Base-by-base conservation (phyloP, 2,888 invertebrate species). In the Epinotia brunnichana region DNA sequence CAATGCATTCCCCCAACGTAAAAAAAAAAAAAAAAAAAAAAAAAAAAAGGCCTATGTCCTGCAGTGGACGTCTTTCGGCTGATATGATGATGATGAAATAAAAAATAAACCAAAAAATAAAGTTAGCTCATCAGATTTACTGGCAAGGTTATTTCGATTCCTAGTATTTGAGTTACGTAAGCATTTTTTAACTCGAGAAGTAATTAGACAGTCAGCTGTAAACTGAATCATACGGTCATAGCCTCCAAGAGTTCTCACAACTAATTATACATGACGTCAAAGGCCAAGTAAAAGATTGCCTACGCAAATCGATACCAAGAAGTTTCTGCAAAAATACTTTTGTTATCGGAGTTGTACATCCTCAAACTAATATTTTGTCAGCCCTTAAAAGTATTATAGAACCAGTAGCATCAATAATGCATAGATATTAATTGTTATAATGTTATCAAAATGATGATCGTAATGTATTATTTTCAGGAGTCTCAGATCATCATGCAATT, bases 401-500 rank as follows among this genome's bases (percentile, higher is more conserved):
- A 64, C 39, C 29, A 53, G 60, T 35, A n/a, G 51, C 15, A 2
- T 29, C 29, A 57, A 57, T 13, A 29, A 39, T 39, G 19, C 21
- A 59, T n/a, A 48, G 29, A 35, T 19, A 53, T n/a, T 44, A 21
- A 19, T n/a, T 11, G n/a, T 15, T 35, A 35, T 29, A 62, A 62
- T 48, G 10, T 21, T 15, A 61, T 35, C 15, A 15, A 68, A 69
- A 57, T 57, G 41, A 15, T 57, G 41, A 19, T 48, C 17, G 29
- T 68, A 44, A 48, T 44, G 61, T 24, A 51, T 54, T 62, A 56
- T 63, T 73, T 73, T 73, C 68, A 69, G 68, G 68, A 66, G 44
- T 24, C 39, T 17, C 39, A 68, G 62, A 73, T 73, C 73, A 73
- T 63, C 62, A 35, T 63, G 68, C 53, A 73, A 73, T 73, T 73